Conservation (phyloP, 30 jellyfish, hydroid and myxozoan genomes). For the Nemopilema nomurai region DNA sequence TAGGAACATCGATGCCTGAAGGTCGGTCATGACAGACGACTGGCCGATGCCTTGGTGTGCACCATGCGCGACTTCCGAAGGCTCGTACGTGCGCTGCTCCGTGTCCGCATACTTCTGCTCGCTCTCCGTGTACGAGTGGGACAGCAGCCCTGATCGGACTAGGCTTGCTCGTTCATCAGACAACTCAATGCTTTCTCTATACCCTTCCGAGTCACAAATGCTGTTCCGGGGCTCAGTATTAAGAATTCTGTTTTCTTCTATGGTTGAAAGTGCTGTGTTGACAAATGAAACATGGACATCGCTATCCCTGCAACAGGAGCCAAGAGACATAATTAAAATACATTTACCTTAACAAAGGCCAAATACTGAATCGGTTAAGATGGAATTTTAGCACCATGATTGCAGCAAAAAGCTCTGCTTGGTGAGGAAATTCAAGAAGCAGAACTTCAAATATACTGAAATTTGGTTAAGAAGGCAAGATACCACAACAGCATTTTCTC, state of each 20-base stretch:
- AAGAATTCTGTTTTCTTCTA: conserved; percentile 19
- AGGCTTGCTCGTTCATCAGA: conserved; percentile 61
- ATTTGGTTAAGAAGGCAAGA: no score
- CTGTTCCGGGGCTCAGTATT: conserved; percentile 2
- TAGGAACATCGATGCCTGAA: conserved; percentile 63
- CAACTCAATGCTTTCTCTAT: conserved; percentile 28
- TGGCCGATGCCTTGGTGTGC: not conserved
- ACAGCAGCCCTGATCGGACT: conserved; percentile 45
- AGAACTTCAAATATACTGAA: no score
- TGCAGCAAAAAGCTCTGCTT: no score
- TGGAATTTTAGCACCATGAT: no score
- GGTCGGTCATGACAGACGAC: conserved; percentile 46
- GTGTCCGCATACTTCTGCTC: conserved; percentile 26
- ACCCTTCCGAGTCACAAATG: conserved; percentile 1
- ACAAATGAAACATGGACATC: conserved; percentile 5
- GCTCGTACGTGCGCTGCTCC: conserved; percentile 3
- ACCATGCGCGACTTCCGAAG: conserved; percentile 14
- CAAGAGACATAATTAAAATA: not conserved
- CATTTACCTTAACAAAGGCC: no score
- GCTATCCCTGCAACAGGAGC: not conserved
- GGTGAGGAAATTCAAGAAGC: no score
- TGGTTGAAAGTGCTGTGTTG: conserved; percentile 1
- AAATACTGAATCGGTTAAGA: no score
- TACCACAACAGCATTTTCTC: no score
- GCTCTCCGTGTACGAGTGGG: conserved; percentile 60